Base-by-base conservation (phyloP, 2,888 invertebrate genomes). In the Syrphus vitripennis region DNA sequence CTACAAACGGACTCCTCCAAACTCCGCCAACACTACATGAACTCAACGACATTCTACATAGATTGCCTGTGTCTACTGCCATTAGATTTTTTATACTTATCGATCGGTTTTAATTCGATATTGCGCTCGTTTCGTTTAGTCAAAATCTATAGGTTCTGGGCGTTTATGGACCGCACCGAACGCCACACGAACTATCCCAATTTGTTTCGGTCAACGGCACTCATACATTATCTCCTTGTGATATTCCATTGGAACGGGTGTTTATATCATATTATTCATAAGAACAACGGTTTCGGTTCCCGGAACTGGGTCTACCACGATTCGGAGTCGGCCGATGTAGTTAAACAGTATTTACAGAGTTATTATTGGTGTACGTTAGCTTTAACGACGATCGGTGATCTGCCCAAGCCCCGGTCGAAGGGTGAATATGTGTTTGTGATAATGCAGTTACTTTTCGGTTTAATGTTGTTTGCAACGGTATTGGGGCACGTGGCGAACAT, bases 241-340 rank as follows among this genome's bases (percentile, higher is more conserved):
- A 97, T 99, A 93, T 99, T 99, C 94, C 99, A 99, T 95, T 99
- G 99, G 99, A 99, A 99, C 93, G 98, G 98, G 92, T 99, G 99
- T 94, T 95, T 99, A 93, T 98, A 98, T 94, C 97, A 98, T 94
- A 96, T 99, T 93, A 97, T 98, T 92, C 96, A 97, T 94, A 97
- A 97, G 94, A 97, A 97, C 94, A 96, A 97, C 94, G 97, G 97
- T 89, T 98, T 98, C 93, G 97, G 97, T 91, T 97, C 97, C 93
- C 96, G 96, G 93, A 97, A 97, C 93, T 97, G 97, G 97, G 97
- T 97, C 93, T 96, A 96, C 93, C 95, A 95, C 92, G 97, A 97
- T 92, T 95, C 96, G 90, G 97, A 97, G 91, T 95, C 96, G 88
- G 95, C 96, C 89, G 98, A 98, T 93, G 97, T 97, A 91, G 96